These are phyloP conservation scores for Acleris cristana DNA, from an alignment of 2,888 invertebrate species.

Conservation along the genomic window DNA sequence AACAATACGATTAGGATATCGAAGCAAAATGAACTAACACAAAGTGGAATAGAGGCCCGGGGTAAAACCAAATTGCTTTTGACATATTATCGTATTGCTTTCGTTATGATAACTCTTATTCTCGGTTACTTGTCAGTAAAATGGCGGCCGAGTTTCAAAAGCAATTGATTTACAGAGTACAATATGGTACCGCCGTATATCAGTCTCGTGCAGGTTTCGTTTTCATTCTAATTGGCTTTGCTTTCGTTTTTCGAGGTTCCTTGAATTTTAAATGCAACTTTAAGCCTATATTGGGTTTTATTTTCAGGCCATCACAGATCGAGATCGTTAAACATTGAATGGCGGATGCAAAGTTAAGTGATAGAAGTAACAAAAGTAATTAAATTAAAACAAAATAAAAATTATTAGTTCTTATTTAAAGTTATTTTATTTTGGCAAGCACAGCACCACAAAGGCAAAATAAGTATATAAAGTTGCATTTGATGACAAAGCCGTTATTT, in stretches of 20 bases:
- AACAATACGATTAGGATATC: too few species aligned
- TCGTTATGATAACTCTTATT: too few species aligned
- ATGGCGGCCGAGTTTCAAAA: too few species aligned
- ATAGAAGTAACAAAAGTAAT: constrained; percentile 78
- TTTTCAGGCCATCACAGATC: constrained; percentile 74
- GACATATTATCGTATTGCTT: too few species aligned
- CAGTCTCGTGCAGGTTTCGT: too few species aligned
- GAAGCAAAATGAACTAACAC: too few species aligned
- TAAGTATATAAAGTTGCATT: constrained; percentile 29
- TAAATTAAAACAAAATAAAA: constrained; percentile 82
- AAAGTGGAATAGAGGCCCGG: too few species aligned
- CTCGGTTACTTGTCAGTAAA: too few species aligned
- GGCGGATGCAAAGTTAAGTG: constrained; percentile 75
- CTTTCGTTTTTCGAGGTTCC: background rate
- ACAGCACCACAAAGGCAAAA: constrained; percentile 31
- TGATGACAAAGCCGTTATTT: constrained; percentile 47
- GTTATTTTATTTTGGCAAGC: constrained; percentile 71
- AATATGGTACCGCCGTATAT: too few species aligned
- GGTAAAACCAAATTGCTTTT: too few species aligned
- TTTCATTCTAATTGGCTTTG: background rate
- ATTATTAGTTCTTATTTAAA: constrained; percentile 72
- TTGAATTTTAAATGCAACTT: background rate
- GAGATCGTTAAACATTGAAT: constrained; percentile 65
- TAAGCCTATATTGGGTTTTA: constrained; percentile 59
- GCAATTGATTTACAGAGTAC: too few species aligned